Conservation (phyloP, 2,888 invertebrate genomes). For the Scaptomyza reducta region DNA sequence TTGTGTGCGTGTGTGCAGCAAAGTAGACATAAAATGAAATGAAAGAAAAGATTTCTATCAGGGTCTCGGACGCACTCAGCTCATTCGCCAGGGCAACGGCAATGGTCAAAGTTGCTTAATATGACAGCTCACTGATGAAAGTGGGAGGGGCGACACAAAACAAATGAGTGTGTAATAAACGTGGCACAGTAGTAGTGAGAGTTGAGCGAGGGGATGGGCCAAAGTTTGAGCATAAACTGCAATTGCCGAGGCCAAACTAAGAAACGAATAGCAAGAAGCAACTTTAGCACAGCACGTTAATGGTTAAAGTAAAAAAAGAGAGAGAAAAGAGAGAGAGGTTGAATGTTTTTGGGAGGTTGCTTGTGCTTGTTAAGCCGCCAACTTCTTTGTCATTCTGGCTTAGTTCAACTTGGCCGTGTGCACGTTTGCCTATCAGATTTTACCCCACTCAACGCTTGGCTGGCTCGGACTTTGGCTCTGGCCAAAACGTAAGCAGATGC, state of each 20-base stretch:
- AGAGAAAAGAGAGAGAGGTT: slow-evolving; percentile 1
- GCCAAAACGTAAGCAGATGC: slow-evolving; percentile 58
- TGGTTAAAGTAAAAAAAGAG: slow-evolving; percentile 28
- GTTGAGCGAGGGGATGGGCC: slow-evolving; percentile 14
- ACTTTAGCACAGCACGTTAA: slow-evolving; percentile 45
- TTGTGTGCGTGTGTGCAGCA: slow-evolving; percentile 36
- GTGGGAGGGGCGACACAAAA: slow-evolving; percentile 37
- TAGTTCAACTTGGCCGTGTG: slow-evolving; percentile 18
- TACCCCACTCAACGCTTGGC: slow-evolving; percentile 38
- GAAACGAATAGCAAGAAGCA: slow-evolving; percentile 30
- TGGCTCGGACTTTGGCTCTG: slow-evolving; percentile 25
- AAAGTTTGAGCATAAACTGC: slow-evolving; percentile 73
- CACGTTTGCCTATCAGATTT: slow-evolving; percentile 31
- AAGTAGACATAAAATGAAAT: slow-evolving; percentile 77
- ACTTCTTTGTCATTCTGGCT: slow-evolving; percentile 61
- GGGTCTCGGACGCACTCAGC: slow-evolving; percentile 26
- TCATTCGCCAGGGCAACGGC: slow-evolving; percentile 42
- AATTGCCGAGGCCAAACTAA: slow-evolving; percentile 60
- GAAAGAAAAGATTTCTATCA: slow-evolving; percentile 79
- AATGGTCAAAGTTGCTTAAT: slow-evolving; percentile 77
- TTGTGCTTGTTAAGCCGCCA: slow-evolving; percentile 64
- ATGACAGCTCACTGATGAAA: slow-evolving; percentile 52
- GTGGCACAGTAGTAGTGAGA: slow-evolving; percentile 37
- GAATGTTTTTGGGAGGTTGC: background rate
- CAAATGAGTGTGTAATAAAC: slow-evolving; percentile 78